Conservation (phyloP, 2,888 invertebrate species). For the Eumerus sabulonum region DNA sequence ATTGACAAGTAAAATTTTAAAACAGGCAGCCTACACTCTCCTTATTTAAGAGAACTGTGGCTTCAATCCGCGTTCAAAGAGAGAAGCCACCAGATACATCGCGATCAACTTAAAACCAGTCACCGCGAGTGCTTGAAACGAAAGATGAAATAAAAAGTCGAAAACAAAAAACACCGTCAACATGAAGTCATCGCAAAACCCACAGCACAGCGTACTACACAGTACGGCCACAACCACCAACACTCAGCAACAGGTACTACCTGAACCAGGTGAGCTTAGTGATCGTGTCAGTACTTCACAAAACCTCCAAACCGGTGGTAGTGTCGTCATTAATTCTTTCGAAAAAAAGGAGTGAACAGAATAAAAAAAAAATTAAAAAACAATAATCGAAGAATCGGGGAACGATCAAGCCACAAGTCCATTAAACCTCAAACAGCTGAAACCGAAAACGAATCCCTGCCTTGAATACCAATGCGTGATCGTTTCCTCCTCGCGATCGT, state of each 20-base stretch:
- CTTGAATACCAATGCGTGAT: slow-evolving; percentile 49
- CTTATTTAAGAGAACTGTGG: no score
- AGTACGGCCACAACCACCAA: slow-evolving; percentile 5
- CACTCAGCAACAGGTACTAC: slow-evolving; percentile 31
- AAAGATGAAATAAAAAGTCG: slow-evolving; percentile 3
- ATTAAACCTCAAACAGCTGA: slow-evolving; percentile 48
- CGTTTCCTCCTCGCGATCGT: slow-evolving; percentile 17
- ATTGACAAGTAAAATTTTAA: no score
- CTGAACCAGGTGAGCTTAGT: slow-evolving; percentile 37
- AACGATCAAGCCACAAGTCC: slow-evolving; percentile 22
- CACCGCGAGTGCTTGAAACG: neutral
- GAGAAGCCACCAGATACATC: neutral
- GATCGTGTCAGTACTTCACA: slow-evolving; percentile 56
- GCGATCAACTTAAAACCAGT: neutral
- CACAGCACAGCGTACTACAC: slow-evolving; percentile 39
- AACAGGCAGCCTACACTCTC: no score
- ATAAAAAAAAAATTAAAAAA: slow-evolving; percentile 7
- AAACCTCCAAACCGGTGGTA: slow-evolving; percentile 49
- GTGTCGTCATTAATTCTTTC: slow-evolving; percentile 17
- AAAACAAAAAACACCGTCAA: slow-evolving; percentile 10
- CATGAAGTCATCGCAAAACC: slow-evolving; percentile 55
- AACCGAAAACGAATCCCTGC: slow-evolving; percentile 49
- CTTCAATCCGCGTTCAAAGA: no score
- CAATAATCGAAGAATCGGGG: slow-evolving; percentile 14
- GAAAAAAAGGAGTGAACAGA: slow-evolving; percentile 4